These are phyloP conservation scores for Teleiodes luculella DNA, from an alignment of 2,888 invertebrate species.

Conservation along the genomic window DNA sequence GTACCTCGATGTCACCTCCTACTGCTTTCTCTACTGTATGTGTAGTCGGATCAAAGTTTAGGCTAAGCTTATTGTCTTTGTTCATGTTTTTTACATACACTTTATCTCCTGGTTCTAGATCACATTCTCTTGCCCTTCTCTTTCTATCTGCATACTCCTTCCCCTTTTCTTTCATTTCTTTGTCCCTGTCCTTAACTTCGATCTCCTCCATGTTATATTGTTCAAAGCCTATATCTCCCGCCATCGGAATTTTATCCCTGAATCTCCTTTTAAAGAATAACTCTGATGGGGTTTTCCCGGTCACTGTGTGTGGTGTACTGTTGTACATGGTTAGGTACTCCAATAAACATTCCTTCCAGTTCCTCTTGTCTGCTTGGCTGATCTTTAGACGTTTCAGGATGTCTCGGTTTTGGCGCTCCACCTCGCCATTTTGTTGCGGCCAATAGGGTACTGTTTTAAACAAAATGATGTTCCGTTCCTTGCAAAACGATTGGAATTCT, in stretches of 20 bases:
- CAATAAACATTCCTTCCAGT: slow-evolving; percentile 21
- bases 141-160: slow-evolving; percentile 22
- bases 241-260: slow-evolving; percentile 23
- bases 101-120: slow-evolving; percentile 25
- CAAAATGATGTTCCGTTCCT: no score
- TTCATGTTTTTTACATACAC: slow-evolving; percentile 26
- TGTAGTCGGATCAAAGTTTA: slow-evolving; percentile 17
- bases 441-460: no score
- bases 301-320: slow-evolving; percentile 34
- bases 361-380: slow-evolving; percentile 18
- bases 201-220: slow-evolving; percentile 14
- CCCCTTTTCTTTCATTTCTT: slow-evolving; percentile 25
- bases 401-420: no score
- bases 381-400: slow-evolving; percentile 27
- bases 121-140: slow-evolving; percentile 19
- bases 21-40: slow-evolving; percentile 18
- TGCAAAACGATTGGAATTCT: no score
- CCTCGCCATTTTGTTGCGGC: no score
- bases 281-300: slow-evolving; percentile 31
- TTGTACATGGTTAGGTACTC: slow-evolving; percentile 33
- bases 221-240: slow-evolving; percentile 13
- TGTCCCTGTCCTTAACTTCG: slow-evolving; percentile 27
- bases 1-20: slow-evolving; percentile 19
- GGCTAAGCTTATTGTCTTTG: slow-evolving; percentile 22
- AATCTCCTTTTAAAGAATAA: slow-evolving; percentile 31